phyloP scores from a whole-genome alignment of 2,113 vertebrate species.

The Plecturocebus donacophilus region DNA sequence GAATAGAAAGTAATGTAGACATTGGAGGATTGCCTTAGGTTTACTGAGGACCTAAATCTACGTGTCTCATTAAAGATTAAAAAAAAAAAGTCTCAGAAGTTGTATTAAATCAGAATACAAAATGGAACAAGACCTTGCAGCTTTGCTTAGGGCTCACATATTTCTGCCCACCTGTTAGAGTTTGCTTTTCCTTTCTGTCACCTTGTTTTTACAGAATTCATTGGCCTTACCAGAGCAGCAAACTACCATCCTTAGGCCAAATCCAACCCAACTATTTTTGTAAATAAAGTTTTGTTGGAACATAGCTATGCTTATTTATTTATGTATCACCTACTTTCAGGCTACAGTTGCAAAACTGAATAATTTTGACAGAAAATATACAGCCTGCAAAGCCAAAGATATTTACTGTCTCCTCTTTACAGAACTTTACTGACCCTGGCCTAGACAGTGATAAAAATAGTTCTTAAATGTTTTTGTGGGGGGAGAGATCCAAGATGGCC shows the following conservation, averaged over 20 bases:
- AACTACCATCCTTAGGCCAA: background rate
- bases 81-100: background rate
- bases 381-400: background rate
- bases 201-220: background rate
- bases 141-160: background rate
- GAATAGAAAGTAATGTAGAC: background rate
- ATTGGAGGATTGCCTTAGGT: background rate
- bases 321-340: background rate
- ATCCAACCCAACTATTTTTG: background rate
- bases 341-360: background rate
- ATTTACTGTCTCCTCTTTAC: background rate
- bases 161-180: background rate
- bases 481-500: too few species aligned
- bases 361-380: background rate
- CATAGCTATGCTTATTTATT: background rate
- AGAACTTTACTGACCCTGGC: background rate
- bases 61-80: background rate
- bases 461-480: too few species aligned
- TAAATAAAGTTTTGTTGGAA: background rate
- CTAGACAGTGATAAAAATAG: background rate
- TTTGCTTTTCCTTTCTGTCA: background rate
- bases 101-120: constrained; percentile 5
- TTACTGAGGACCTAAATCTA: background rate
- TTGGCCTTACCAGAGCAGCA: background rate
- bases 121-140: background rate